A percentile compares a stretch with the other conserved stretches of the same genome.
phyloP scores from a whole-genome alignment of 2,113 vertebrate genomes.

The Trogon melanurus region DNA sequence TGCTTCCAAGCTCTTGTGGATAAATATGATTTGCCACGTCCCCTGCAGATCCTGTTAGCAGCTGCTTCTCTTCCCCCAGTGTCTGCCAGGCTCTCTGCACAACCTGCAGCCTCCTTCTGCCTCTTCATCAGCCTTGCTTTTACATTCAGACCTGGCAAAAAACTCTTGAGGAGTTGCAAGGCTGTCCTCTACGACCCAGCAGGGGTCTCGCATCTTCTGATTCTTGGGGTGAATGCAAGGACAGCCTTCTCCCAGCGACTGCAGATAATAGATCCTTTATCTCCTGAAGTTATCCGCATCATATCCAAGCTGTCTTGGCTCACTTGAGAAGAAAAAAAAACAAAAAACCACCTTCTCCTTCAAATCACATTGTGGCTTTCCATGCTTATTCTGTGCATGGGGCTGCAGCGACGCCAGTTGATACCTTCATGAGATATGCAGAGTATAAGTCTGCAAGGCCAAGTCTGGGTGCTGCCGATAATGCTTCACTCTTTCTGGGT shows the following conservation, averaged over 20 bases:
- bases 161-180: accelerated
- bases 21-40: neutral
- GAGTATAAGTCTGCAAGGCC: accelerated
- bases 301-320: neutral
- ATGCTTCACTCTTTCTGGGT: neutral
- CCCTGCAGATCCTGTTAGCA: neutral
- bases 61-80: neutral
- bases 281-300: neutral
- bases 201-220: neutral
- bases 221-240: neutral
- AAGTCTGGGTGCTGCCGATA: neutral
- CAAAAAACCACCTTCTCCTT: neutral
- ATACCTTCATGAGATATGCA: accelerated
- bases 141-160: neutral
- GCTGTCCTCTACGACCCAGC: neutral
- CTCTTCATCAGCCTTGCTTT: neutral
- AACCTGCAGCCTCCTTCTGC: neutral
- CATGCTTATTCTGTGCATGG: neutral
- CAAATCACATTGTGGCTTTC: neutral
- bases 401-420: neutral
- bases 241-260: neutral
- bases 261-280: neutral
- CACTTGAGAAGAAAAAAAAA: neutral
- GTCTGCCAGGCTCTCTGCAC: neutral
- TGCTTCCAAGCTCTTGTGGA: neutral